These are phyloP conservation scores for Heliconius eleuchia DNA, from an alignment of 1,140 invertebrate genomes.

Conservation along the genomic window DNA sequence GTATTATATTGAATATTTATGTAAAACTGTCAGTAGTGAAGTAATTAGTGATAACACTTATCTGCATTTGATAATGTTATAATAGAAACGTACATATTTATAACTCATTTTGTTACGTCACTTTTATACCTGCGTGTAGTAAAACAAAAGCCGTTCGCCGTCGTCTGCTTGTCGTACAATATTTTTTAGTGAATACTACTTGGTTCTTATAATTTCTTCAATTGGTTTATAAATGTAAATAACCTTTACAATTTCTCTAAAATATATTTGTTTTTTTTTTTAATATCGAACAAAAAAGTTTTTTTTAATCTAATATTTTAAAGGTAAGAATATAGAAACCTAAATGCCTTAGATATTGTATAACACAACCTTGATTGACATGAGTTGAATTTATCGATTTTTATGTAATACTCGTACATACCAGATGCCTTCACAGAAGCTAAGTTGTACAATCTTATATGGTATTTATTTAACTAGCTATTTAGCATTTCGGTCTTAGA, in stretches of 20 bases:
- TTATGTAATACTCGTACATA: background rate
- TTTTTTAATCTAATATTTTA: too few relatives aligned
- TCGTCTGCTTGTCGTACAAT: too few relatives aligned
- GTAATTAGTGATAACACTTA: constrained; percentile 7
- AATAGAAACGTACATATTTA: background rate
- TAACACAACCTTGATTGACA: background rate
- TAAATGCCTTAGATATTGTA: background rate
- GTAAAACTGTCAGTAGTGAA: background rate
- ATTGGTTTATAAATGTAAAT: too few relatives aligned
- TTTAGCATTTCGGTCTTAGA: background rate
- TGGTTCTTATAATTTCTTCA: too few relatives aligned
- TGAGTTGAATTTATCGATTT: constrained; percentile 7
- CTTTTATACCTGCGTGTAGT: background rate
- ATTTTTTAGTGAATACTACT: too few relatives aligned
- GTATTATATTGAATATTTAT: background rate
- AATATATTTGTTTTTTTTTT: too few relatives aligned
- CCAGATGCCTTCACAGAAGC: background rate
- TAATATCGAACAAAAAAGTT: too few relatives aligned
- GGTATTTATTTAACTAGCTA: background rate
- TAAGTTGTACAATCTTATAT: background rate
- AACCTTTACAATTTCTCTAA: too few relatives aligned
- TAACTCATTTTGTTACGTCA: background rate
- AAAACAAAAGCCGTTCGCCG: too few relatives aligned
- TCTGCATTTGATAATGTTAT: background rate
- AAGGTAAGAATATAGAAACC: too few relatives aligned